A percentile compares a stretch with the other conserved stretches of the same genome.
Evolutionary conservation across 1,140 invertebrate genomes (phyloP).

Genomic region (Dendrolimus punctatus): DNA sequence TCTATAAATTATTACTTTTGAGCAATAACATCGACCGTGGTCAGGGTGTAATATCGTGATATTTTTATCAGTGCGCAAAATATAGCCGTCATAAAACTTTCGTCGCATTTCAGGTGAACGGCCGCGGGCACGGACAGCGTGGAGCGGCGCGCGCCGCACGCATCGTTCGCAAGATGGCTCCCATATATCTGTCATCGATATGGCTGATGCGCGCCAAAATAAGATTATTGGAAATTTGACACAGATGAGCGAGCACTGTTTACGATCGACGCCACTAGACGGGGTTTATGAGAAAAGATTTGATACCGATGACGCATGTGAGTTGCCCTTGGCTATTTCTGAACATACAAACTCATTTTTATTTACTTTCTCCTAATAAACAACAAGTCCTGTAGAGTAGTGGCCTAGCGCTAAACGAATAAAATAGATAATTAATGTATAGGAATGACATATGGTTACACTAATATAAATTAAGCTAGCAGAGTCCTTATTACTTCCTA

Average conservation of each 20-base stretch:
- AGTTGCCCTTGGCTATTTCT: background rate
- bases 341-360: too few species aligned
- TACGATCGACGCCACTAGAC: slow-evolving; percentile 44
- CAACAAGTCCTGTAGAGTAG: too few species aligned
- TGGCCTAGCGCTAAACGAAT: too few species aligned
- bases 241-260: slow-evolving; percentile 44
- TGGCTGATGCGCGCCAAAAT: slow-evolving; percentile 69
- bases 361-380: too few species aligned
- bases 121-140: slow-evolving; percentile 22
- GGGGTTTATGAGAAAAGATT: slow-evolving; percentile 27
- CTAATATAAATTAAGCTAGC: too few species aligned
- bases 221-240: slow-evolving; percentile 70
- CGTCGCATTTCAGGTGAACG: slow-evolving; percentile 63
- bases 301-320: slow-evolving; percentile 50
- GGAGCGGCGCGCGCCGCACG: slow-evolving; percentile 17
- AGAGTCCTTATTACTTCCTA: too few species aligned
- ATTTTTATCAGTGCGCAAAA: slow-evolving; percentile 59
- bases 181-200: slow-evolving; percentile 63
- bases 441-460: too few species aligned
- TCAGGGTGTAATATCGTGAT: slow-evolving; percentile 42
- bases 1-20: too few species aligned
- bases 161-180: slow-evolving; percentile 56
- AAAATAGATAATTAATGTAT: too few species aligned
- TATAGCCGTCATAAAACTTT: slow-evolving; percentile 57
- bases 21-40: slow-evolving; percentile 22